These are phyloP conservation scores for Palythoa heliodiscus DNA, from an alignment of 92 coral and sea anemone genomes.

Conservation along the genomic window DNA sequence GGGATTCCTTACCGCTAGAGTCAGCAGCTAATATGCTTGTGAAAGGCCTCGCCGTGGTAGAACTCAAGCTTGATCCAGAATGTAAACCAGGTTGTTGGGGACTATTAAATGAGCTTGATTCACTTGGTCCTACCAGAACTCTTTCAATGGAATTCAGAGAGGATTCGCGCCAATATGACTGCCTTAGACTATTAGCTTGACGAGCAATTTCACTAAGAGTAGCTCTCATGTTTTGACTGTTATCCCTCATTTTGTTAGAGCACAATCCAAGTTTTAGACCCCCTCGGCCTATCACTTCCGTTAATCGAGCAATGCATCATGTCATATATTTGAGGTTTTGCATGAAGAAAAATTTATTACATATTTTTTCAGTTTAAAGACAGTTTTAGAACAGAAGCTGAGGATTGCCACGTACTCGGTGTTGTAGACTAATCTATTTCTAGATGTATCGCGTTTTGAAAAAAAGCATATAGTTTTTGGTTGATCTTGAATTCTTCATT, in stretches of 20 bases:
- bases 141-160: conserved; percentile 24
- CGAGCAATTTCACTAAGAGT: conserved; percentile 34
- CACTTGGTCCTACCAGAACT: conserved; percentile 7
- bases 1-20: conserved; percentile 18
- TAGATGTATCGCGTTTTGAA: too few species aligned
- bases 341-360: too few species aligned
- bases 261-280: background rate
- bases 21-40: background rate
- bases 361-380: too few species aligned
- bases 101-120: background rate
- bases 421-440: too few species aligned
- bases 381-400: too few species aligned
- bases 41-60: conserved; percentile 1
- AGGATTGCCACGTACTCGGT: too few species aligned
- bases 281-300: background rate
- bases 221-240: conserved; percentile 20
- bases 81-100: conserved; percentile 13
- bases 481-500: too few species aligned
- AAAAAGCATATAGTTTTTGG: too few species aligned
- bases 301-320: background rate
- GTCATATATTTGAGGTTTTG: too few species aligned
- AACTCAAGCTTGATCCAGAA: background rate
- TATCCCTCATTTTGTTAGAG: background rate
- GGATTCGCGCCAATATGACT: conserved; percentile 5
- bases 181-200: conserved; percentile 17